phyloP scores from a whole-genome alignment of 2,888 invertebrate genomes.

The Ptychoptera albimana region DNA sequence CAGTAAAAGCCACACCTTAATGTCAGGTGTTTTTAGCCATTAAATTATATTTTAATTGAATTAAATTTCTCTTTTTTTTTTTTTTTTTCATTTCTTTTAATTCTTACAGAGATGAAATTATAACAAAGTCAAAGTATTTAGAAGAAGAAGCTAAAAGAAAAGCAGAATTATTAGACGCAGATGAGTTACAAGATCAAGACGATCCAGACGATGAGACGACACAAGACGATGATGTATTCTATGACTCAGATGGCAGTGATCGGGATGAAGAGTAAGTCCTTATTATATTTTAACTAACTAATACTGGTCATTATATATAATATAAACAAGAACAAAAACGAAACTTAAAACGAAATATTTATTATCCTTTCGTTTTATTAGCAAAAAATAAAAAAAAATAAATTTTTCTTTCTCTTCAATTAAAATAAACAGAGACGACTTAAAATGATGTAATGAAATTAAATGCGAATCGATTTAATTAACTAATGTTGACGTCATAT shows the following conservation, averaged over 20 bases:
- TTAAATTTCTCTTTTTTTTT: no score
- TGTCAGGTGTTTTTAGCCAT: not conserved
- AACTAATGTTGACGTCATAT: no score
- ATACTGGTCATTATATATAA: constrained; percentile 17
- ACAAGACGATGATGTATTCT: constrained; percentile 53
- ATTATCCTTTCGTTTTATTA: no score
- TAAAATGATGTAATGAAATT: no score
- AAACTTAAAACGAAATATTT: no score
- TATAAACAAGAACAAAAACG: no score
- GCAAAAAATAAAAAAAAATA: no score
- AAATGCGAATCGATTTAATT: no score
- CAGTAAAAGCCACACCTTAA: not conserved
- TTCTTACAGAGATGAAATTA: constrained; percentile 29
- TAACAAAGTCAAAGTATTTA: constrained; percentile 32
- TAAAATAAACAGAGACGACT: no score
- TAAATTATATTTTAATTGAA: not conserved
- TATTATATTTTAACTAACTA: constrained; percentile 11
- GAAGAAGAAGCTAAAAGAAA: constrained; percentile 36
- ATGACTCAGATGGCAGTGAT: constrained; percentile 54
- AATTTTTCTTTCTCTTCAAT: no score
- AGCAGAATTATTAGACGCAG: constrained; percentile 31
- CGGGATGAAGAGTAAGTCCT: constrained; percentile 46
- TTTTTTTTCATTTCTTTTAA: not conserved
- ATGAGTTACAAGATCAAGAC: constrained; percentile 43
- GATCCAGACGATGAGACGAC: constrained; percentile 23